Evolutionary conservation across 2,888 invertebrate genomes (phyloP).

Genomic region (Hedya salicella): DNA sequence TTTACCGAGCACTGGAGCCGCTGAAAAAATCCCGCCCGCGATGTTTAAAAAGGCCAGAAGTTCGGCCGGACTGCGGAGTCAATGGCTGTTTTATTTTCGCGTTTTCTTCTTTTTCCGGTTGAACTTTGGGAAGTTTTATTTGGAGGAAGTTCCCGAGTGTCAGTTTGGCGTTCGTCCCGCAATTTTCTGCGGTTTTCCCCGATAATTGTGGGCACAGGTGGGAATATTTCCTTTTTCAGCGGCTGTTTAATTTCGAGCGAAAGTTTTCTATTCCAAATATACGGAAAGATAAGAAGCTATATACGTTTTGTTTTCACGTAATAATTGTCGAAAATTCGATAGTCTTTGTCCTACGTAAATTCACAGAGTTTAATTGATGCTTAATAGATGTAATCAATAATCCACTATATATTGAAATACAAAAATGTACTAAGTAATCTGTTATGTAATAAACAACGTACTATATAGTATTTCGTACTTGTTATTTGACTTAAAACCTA

Average conservation of each 20-base stretch:
- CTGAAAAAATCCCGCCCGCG: conserved; percentile 69
- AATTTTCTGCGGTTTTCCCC: conserved; percentile 81
- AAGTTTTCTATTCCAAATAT: conserved; percentile 21
- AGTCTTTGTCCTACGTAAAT: too few relatives aligned
- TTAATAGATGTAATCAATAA: too few relatives aligned
- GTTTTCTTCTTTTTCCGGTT: conserved; percentile 82
- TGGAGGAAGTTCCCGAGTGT: conserved; percentile 82
- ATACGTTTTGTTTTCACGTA: too few relatives aligned
- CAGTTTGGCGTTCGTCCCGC: conserved; percentile 80
- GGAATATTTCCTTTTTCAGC: conserved; percentile 59
- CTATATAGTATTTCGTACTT: too few relatives aligned
- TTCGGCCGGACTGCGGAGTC: conserved; percentile 79
- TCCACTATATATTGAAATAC: too few relatives aligned
- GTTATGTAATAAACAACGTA: too few relatives aligned
- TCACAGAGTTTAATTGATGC: too few relatives aligned
- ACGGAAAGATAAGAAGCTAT: background rate
- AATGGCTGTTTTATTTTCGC: conserved; percentile 83
- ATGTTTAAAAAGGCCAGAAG: conserved; percentile 77
- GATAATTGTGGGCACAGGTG: conserved; percentile 84
- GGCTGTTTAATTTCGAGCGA: conserved; percentile 47
- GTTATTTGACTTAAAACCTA: too few relatives aligned
- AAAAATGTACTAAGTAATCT: too few relatives aligned
- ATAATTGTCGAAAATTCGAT: too few relatives aligned
- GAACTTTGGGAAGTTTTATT: conserved; percentile 81
- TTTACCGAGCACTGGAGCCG: conserved; percentile 44